A percentile compares a stretch with the other conserved stretches of the same genome.
phyloP scores from a whole-genome alignment of 2,113 vertebrate species.

The Anhinga anhinga region DNA sequence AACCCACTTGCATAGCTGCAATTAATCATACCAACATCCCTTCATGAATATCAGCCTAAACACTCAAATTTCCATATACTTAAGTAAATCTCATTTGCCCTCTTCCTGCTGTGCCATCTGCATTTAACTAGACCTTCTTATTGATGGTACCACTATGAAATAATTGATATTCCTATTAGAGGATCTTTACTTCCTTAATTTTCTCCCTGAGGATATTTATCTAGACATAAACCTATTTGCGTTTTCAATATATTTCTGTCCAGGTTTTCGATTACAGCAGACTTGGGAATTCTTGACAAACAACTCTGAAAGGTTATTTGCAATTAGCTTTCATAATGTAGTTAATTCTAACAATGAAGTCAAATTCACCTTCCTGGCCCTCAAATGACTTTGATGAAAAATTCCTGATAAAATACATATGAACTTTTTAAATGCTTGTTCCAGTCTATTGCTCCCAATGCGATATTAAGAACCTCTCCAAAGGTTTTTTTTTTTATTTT shows the following conservation, averaged over 20 bases:
- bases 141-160: background rate
- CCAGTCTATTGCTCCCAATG: background rate
- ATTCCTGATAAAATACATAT: background rate
- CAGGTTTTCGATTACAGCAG: background rate
- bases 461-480: background rate
- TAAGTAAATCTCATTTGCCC: background rate
- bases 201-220: background rate
- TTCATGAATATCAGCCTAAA: background rate
- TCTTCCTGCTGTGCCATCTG: background rate
- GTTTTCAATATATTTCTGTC: background rate
- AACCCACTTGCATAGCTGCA: background rate
- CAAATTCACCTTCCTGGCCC: background rate
- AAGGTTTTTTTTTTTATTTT: background rate
- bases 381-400: background rate
- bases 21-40: background rate
- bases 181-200: background rate
- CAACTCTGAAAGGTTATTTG: background rate
- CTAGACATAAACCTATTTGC: background rate
- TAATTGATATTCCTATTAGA: background rate
- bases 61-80: background rate
- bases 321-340: constrained; percentile 7
- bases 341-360: background rate
- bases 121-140: background rate
- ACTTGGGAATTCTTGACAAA: background rate
- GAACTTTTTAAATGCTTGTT: background rate